These are phyloP conservation scores for Irena cyanogastra DNA, from an alignment of 2,113 vertebrate species.

Conservation along the genomic window DNA sequence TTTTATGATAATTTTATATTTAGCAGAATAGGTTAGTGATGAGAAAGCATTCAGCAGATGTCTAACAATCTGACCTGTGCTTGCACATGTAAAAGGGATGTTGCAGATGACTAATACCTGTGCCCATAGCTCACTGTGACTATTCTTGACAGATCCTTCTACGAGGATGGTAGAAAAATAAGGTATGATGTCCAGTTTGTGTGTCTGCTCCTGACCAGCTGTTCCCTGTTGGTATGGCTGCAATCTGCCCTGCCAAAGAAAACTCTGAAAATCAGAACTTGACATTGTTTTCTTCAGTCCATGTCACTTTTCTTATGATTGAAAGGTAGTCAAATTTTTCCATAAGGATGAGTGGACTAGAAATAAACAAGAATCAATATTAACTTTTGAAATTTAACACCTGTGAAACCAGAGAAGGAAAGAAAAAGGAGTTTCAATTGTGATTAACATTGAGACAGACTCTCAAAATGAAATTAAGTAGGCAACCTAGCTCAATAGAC, in stretches of 20 bases:
- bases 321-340: not conserved
- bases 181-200: not conserved
- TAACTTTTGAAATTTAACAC: slow-evolving; percentile 35
- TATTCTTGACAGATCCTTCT: not conserved
- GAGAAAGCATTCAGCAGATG: not conserved
- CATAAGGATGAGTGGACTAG: not conserved
- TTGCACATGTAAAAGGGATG: not conserved
- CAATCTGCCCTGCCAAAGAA: not conserved
- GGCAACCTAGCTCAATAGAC: not conserved
- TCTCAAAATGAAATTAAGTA: slow-evolving; percentile 35
- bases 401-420: slow-evolving; percentile 19
- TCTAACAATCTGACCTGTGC: not conserved
- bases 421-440: slow-evolving; percentile 19
- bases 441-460: not conserved
- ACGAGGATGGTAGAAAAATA: not conserved
- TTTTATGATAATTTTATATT: not conserved
- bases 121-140: not conserved
- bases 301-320: not conserved
- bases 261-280: not conserved
- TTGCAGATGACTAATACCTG: not conserved
- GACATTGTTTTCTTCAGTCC: not conserved
- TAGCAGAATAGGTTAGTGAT: not conserved
- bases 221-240: not conserved
- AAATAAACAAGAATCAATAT: slow-evolving; percentile 16
- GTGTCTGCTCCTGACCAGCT: not conserved